Evolutionary conservation across 2,888 invertebrate genomes (phyloP).

Genomic region (Sarcophaga rosellei): DNA sequence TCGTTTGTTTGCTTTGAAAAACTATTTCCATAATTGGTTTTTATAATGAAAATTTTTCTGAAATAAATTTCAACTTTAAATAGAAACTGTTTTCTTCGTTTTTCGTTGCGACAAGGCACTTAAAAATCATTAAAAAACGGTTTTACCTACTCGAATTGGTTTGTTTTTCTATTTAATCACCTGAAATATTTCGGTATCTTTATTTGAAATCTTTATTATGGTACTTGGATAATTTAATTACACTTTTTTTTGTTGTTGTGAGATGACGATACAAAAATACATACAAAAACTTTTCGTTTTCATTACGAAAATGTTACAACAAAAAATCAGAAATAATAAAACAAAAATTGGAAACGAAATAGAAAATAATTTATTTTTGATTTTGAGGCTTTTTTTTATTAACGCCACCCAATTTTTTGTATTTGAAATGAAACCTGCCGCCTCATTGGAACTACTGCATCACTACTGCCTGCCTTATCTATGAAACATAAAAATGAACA

Average conservation of each 20-base stretch:
- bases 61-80: slow-evolving; percentile 11
- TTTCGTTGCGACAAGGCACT: background rate
- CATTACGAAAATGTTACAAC: slow-evolving; percentile 1
- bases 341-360: background rate
- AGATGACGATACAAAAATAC: slow-evolving; percentile 16
- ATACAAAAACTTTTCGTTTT: slow-evolving; percentile 28
- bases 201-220: slow-evolving; percentile 56
- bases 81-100: background rate
- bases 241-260: background rate
- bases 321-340: background rate
- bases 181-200: slow-evolving; percentile 44
- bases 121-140: background rate
- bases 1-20: slow-evolving; percentile 4
- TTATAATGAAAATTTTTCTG: slow-evolving; percentile 11
- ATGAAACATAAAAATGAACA: background rate
- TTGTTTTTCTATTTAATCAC: slow-evolving; percentile 27
- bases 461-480: slow-evolving; percentile 27
- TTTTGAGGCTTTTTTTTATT: slow-evolving; percentile 22
- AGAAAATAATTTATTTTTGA: background rate
- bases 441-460: slow-evolving; percentile 37
- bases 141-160: slow-evolving; percentile 10
- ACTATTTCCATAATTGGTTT: slow-evolving; percentile 12
- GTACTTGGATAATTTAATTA: slow-evolving; percentile 55
- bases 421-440: slow-evolving; percentile 51
- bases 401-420: slow-evolving; percentile 52